These are phyloP conservation scores for Andrena minutula DNA, from an alignment of 2,888 invertebrate species.

Conservation along the genomic window DNA sequence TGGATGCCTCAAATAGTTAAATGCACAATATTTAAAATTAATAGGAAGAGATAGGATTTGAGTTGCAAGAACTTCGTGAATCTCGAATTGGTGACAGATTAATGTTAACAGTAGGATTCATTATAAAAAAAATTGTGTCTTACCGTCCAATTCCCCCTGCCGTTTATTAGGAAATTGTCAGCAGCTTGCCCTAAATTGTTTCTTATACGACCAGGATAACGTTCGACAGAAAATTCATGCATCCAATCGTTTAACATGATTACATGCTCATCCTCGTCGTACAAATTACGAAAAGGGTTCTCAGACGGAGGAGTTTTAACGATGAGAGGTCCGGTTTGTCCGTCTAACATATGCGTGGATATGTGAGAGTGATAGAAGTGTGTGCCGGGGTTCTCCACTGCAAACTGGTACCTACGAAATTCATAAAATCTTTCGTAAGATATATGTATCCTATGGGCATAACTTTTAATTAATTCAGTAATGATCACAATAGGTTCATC, in stretches of 20 bases:
- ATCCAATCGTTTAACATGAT: conserved; percentile 65
- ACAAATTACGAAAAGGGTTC: conserved; percentile 49
- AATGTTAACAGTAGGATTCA: background rate
- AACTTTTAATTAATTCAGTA: too few relatives aligned
- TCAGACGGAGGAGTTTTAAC: conserved; percentile 40
- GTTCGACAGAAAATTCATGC: conserved; percentile 90
- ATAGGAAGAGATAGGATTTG: too few relatives aligned
- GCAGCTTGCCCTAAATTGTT: conserved; percentile 92
- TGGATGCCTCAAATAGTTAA: too few relatives aligned
- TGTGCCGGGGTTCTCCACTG: conserved; percentile 65
- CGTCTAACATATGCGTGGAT: conserved; percentile 61
- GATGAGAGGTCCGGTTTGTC: conserved; percentile 63
- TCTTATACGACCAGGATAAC: conserved; percentile 88
- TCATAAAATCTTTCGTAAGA: background rate
- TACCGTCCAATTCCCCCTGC: conserved; percentile 87
- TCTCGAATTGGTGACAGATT: background rate
- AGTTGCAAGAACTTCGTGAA: too few relatives aligned
- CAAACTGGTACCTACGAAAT: conserved; percentile 62
- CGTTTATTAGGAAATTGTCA: conserved; percentile 93
- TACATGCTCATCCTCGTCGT: conserved; percentile 59
- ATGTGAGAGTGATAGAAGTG: conserved; percentile 73
- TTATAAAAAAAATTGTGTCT: background rate
- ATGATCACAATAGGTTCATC: too few relatives aligned
- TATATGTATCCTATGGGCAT: too few relatives aligned
- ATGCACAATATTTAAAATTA: too few relatives aligned